Evolutionary conservation across 2,113 vertebrate species (phyloP), one percentile per base, ranked within the genome.

Genomic region (Poecilia latipinna): DNA sequence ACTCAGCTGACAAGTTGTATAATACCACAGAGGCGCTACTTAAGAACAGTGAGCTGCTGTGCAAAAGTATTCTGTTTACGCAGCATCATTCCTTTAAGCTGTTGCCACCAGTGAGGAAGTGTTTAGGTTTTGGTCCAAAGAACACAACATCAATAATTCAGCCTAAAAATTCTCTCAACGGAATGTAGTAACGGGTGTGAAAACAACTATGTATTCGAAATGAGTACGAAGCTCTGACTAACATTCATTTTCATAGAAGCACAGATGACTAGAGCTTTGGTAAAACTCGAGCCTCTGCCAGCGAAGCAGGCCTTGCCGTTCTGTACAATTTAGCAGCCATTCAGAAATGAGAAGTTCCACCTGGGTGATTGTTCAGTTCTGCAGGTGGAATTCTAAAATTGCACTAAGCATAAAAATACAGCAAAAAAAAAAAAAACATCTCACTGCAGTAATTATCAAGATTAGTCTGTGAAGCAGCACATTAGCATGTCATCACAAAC

Each of bases 61-160:
- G 64, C 29, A 62, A 75, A 78, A 81, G 48, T 51, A 62, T 35
- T n/a, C 54, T 17, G 42, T 84, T 84, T 75, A 57, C 62, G 80
- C 66, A 57, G 77, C 65, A 75, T 35, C 74, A 66, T 60, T 69
- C 69, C 26, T 72, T 66, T 17, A 42, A 72, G 67, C 37, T 26
- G 42, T 74, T 72, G 70, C 48, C 77, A 70, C 72, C 79, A 73
- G 66, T 77, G 63, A 79, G 79, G 65, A 13, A 80, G 67, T 69
- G 80, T 83, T 61, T 76, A 69, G 29, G 54, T 78, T 57, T 70
- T 37, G 70, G 57, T 83, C 75, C 77, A 86, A 73, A 86, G 42
- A 70, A 79, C 70, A 77, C 73, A 67, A 19, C 75, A 82, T 89
- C 64, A 83, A 85, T 90, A 75, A 86, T 70, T 86, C 29, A 82